Conservation (phyloP, 2,797 vertebrate species). For the Nyctalus aviator region DNA sequence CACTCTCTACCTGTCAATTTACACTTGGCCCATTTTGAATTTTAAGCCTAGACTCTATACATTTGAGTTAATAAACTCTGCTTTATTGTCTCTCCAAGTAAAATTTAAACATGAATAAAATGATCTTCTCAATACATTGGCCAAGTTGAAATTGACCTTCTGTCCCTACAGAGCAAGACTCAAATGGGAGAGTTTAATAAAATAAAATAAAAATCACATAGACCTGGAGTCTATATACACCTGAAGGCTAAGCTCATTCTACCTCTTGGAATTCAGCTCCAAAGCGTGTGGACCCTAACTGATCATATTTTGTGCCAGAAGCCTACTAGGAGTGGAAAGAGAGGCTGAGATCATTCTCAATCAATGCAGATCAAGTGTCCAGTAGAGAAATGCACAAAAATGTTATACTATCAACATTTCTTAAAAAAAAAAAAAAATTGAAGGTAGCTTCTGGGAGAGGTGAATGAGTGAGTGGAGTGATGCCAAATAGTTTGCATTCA, state of each 20-base stretch:
- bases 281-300: neutral
- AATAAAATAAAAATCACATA: neutral
- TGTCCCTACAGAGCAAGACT: neutral
- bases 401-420: neutral
- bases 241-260: neutral
- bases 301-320: neutral
- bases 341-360: neutral
- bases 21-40: neutral
- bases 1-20: neutral
- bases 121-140: neutral
- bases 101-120: constrained; percentile 28
- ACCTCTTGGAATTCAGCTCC: neutral
- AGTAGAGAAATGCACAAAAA: neutral
- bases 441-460: neutral
- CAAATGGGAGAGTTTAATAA: constrained; percentile 1
- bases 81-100: constrained; percentile 23
- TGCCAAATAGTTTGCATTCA: neutral
- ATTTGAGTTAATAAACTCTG: neutral
- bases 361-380: neutral
- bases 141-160: neutral
- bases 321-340: neutral
- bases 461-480: neutral
- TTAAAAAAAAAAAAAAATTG: neutral
- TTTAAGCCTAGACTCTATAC: neutral
- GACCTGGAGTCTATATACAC: neutral